Evolutionary conservation across 2,888 invertebrate genomes (phyloP), one percentile per base, ranked within the genome.

Genomic region (Pterostichus madidus): DNA sequence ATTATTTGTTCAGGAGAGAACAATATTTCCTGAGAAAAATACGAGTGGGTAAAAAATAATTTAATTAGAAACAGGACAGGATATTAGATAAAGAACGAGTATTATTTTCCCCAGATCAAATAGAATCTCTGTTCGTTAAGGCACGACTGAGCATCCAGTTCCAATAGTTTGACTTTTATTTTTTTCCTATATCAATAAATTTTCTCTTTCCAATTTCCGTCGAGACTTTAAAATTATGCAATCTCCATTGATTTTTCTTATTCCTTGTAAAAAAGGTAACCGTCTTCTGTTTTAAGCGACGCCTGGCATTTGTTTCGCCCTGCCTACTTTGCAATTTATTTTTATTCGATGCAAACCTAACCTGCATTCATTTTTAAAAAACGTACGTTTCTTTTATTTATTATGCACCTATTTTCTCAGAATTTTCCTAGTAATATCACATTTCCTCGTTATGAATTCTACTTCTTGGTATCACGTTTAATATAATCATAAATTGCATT

Each of bases 171-270:
- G 53, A 77, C 56, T 75, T 75, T 73, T 81, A 68, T 46, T 75
- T 75, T 81, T 56, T 75, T 75, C 75, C 56, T 64, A 73, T 81
- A 81, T 81, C 81, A 81, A 75, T 81, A 81, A 81, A 81, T 81
- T 81, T 75, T 46, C 61, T 81, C 75, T 75, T 81, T 75, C 81
- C 81, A 81, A 81, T 81, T 81, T 81, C 81, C 81, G 81, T 24
- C 73, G 81, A 81, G 75, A 75, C 59, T 61, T 81, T 81, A 81
- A 81, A 81, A 81, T 81, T 81, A 81, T 81, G 81, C 81, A 81
- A 81, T 73, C 75, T 46, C 31, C 81, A 81, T 81, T 81, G 81
- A 81, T 81, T 81, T 81, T 71, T 71, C 77, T 75, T 52, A 75
- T 75, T 75, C 75, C 32, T 75, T 75, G 49, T 75, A 52, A 75